Base-by-base conservation (phyloP, 2,113 vertebrate genomes). In the Cavia porcellus region DNA sequence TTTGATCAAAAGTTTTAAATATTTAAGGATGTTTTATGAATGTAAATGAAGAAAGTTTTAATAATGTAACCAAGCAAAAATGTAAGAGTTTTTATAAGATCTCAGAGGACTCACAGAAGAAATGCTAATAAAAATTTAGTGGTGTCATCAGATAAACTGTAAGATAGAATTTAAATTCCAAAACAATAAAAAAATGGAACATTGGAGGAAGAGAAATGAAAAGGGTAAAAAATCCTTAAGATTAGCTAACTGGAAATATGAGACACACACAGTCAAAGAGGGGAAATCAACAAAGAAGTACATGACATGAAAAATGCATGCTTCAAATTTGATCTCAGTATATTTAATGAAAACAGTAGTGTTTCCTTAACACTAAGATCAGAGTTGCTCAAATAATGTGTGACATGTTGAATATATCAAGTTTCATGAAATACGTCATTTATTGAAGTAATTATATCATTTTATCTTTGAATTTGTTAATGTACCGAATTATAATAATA, bases 341-440 rank as follows among this genome's bases (percentile, higher is more conserved):
- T 30, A n/a, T 61, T 95, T n/a, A 90, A 61, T 88, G 74, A 87
- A 95, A 94, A 50, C 5, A 92, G 74, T 77, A 79, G 86, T 92
- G 30, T 61, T 94, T 92, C 90, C 81, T 92, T 90, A 94, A 86
- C 66, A 57, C 15, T 83, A 84, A 92, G 89, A 92, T 66, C 83
- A 97, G 28, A 59, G 84, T 30, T 75, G 25, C 7, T 66, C 57
- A 47, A 90, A 92, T 81, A 22, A 10, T 66, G 1, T 95, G 35
- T 74, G 12, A 75, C 70, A 84, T 50, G 24, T 32, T 74, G 75
- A 83, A 42, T 80, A 87, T 74, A 95, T 14, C 30, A 86, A 57
- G 32, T 66, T 95, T 86, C 77, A 62, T 62, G 24, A 92, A 87
- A 80, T 85, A 42, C 22, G 10, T 4, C 68, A 86, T 81, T 85